These are phyloP conservation scores for Promerops cafer DNA, from an alignment of 2,113 vertebrate genomes.

Conservation along the genomic window DNA sequence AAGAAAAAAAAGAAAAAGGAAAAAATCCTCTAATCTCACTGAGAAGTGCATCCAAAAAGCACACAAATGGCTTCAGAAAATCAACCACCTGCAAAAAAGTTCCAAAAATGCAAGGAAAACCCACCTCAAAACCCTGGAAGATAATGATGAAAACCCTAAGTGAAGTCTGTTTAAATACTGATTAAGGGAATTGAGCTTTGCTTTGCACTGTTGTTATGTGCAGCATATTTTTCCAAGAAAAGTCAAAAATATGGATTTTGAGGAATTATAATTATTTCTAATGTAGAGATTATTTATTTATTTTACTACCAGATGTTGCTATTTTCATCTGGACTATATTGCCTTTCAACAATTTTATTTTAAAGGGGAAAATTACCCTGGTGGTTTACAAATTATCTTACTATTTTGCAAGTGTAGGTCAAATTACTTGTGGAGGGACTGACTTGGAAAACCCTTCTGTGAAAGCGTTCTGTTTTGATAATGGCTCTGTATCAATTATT, in stretches of 20 bases:
- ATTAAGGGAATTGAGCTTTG: background rate
- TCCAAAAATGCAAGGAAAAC: background rate
- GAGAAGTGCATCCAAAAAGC: background rate
- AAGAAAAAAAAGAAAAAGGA: accelerated
- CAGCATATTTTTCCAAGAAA: background rate
- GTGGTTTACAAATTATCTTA: background rate
- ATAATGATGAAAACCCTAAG: background rate
- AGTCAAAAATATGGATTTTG: background rate
- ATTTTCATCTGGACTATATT: background rate
- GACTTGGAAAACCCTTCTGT: background rate
- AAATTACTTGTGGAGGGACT: background rate
- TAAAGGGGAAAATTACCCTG: background rate
- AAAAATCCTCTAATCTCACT: background rate
- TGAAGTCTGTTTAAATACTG: background rate
- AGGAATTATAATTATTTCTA: background rate
- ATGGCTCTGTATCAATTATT: background rate
- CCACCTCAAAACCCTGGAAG: background rate
- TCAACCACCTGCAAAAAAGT: background rate
- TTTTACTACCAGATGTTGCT: background rate
- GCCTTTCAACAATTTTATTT: background rate
- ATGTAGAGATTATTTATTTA: background rate
- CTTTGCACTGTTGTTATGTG: background rate
- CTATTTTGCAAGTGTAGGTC: background rate
- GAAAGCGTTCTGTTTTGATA: background rate
- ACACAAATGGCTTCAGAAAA: background rate